Conservation (phyloP, 92 coral and sea anemone species). For the Isaurus tuberculatus region DNA sequence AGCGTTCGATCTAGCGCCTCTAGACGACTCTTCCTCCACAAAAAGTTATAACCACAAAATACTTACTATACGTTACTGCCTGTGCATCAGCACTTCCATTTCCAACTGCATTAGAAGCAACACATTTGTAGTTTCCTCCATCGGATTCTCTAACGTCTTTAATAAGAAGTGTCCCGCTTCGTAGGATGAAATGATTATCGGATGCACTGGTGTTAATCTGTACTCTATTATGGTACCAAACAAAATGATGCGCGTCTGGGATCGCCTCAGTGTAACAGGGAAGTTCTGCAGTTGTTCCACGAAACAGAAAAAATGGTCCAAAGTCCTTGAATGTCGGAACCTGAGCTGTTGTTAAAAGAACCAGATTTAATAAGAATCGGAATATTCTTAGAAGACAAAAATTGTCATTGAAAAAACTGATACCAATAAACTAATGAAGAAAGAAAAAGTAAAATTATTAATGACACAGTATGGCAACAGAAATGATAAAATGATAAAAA, state of each 20-base stretch:
- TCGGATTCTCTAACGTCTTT: background rate
- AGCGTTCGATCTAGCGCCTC: too few species aligned
- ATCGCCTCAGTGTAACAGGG: conserved; percentile 83
- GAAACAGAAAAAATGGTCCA: conserved; percentile 84
- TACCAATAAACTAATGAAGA: background rate
- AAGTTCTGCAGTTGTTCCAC: conserved; percentile 55
- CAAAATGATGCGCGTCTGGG: conserved; percentile 56
- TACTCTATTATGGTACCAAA: conserved; percentile 12
- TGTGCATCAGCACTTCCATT: conserved; percentile 16
- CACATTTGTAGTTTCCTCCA: background rate
- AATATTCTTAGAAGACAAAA: background rate
- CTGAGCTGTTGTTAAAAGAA: background rate
- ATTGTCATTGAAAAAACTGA: background rate
- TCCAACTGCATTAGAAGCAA: background rate
- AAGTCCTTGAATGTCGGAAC: conserved; percentile 11
- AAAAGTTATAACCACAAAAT: background rate
- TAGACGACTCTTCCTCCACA: too few species aligned
- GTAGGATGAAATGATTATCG: background rate
- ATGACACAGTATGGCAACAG: too few species aligned
- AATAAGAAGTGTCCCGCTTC: background rate
- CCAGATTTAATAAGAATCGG: background rate
- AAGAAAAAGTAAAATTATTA: background rate
- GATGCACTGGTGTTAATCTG: background rate
- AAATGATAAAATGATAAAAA: too few species aligned
- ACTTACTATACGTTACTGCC: background rate